Evolutionary conservation across 2,888 invertebrate species (phyloP).

Genomic region (Thymelicus sylvestris): DNA sequence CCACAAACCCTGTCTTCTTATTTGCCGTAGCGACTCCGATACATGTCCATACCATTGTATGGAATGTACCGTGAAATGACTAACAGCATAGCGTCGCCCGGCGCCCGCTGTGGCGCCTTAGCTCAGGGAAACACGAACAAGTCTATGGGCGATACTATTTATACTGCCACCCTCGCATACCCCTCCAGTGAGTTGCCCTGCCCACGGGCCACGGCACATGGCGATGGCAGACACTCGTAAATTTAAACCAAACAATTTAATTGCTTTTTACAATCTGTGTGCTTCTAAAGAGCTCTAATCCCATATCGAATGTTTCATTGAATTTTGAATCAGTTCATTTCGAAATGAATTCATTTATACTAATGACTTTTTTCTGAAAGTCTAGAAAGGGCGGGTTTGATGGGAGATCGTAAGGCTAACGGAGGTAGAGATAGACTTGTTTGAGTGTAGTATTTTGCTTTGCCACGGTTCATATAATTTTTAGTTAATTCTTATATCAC

Average conservation of each 20-base stretch:
- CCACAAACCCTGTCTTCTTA: background rate
- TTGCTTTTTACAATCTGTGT: conserved; percentile 47
- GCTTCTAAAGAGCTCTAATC: background rate
- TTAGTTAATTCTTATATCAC: too few relatives aligned
- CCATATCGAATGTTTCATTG: too few relatives aligned
- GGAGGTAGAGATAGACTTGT: too few relatives aligned
- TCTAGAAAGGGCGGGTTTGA: too few relatives aligned
- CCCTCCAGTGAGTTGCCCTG: conserved; percentile 52
- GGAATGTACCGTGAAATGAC: conserved; percentile 25
- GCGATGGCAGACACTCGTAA: conserved; percentile 46
- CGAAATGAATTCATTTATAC: too few relatives aligned
- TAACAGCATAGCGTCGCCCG: conserved; percentile 21
- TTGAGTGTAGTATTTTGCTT: too few relatives aligned
- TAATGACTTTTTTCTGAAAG: too few relatives aligned
- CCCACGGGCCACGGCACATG: conserved; percentile 33
- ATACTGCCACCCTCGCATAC: conserved; percentile 64
- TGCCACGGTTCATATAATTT: too few relatives aligned
- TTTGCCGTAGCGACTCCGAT: background rate
- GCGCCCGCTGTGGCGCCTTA: conserved; percentile 12
- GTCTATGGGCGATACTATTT: conserved; percentile 53
- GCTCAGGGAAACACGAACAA: conserved; percentile 21
- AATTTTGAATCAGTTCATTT: too few relatives aligned
- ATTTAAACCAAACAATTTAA: conserved; percentile 50
- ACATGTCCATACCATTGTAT: background rate
- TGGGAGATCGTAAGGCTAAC: too few relatives aligned